Conservation (phyloP, 1,140 invertebrate genomes). For the Colletes gigas region DNA sequence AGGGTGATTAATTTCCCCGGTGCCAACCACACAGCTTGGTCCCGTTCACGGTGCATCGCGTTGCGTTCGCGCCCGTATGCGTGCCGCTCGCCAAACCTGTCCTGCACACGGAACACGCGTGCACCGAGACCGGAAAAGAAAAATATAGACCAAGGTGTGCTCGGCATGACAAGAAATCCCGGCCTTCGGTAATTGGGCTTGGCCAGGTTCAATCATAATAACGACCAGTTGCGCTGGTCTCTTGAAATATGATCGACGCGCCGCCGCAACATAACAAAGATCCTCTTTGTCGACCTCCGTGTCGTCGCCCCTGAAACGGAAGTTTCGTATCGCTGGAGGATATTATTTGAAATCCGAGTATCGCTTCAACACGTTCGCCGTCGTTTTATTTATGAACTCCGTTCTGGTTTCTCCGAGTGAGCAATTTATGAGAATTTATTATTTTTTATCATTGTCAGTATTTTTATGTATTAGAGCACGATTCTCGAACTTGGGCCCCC, state of each 20-base stretch:
- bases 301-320: too few relatives aligned
- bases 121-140: constrained; percentile 14
- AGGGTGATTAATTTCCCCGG: not conserved
- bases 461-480: too few relatives aligned
- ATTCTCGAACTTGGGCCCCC: too few relatives aligned
- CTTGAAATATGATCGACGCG: not conserved
- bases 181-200: constrained; percentile 2
- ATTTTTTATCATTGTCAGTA: too few relatives aligned
- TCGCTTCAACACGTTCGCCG: too few relatives aligned
- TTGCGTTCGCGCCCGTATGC: not conserved
- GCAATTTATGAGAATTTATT: too few relatives aligned
- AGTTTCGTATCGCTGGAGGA: too few relatives aligned
- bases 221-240: too few relatives aligned
- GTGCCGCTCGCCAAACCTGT: constrained; percentile 27
- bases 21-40: not conserved
- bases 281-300: too few relatives aligned
- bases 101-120: constrained; percentile 15
- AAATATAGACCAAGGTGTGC: constrained; percentile 22
- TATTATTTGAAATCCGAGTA: too few relatives aligned
- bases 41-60: not conserved
- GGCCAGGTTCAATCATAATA: not conserved
- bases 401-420: too few relatives aligned
- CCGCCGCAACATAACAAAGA: not conserved
- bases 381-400: too few relatives aligned
- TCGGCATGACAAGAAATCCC: not conserved